These are phyloP conservation scores for Hippotragus niger DNA, from an alignment of 2,113 vertebrate species.

Conservation along the genomic window DNA sequence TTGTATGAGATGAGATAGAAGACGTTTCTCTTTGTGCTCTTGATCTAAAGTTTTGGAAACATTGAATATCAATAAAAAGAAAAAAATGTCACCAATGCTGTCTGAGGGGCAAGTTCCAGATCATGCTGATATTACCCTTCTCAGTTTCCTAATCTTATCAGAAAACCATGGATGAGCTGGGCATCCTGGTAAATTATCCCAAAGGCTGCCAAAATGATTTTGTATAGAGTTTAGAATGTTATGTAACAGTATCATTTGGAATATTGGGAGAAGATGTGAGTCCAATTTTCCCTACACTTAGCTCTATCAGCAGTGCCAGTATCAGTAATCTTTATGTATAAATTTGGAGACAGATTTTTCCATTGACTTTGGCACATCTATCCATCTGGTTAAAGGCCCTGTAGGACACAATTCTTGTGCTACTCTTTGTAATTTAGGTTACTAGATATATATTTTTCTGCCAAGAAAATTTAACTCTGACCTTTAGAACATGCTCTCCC, in stretches of 20 bases:
- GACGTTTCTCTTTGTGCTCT: neutral
- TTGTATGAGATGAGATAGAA: neutral
- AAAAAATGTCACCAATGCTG: neutral
- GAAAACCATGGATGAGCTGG: neutral
- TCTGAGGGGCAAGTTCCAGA: neutral
- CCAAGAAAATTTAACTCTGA: neutral
- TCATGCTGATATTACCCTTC: neutral
- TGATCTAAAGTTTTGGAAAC: neutral
- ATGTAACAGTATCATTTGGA: neutral
- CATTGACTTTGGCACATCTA: neutral
- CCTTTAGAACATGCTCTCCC: neutral
- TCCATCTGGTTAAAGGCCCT: neutral
- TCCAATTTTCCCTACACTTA: neutral
- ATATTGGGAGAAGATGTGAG: neutral
- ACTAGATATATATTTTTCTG: neutral
- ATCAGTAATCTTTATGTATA: neutral
- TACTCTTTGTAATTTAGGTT: neutral
- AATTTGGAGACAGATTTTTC: constrained; percentile 8
- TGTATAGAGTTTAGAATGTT: neutral
- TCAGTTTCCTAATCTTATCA: neutral
- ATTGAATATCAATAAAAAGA: neutral
- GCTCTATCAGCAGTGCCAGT: neutral
- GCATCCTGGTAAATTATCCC: neutral
- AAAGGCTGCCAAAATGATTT: neutral
- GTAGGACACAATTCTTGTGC: neutral